Evolutionary conservation across 2,888 invertebrate species (phyloP), one percentile per base, ranked within the genome.

Genomic region (Leptopterna dolabrata): DNA sequence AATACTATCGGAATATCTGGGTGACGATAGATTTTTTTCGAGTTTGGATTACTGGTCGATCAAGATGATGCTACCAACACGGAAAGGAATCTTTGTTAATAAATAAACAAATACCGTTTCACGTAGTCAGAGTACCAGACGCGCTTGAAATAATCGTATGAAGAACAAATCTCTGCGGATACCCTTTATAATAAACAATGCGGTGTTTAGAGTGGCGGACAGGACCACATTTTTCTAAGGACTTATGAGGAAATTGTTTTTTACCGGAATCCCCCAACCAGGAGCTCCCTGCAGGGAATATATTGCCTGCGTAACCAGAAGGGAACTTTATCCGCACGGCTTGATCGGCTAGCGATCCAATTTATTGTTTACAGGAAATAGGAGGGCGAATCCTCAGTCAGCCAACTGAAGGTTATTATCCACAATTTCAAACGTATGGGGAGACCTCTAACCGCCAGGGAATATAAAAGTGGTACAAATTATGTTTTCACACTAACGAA

Each of bases 271-370:
- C 78, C 78, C 45, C 19, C n/a, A 19, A 19, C 76, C n/a, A 11
- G 9, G 78, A 27, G 45, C 45, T 78, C 81, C 45, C 27, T 16
- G 16, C 51, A 45, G 55, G 81, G 81, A 55, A 55, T 81, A 81
- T 81, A 81, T 81, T 81, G 81, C 30, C 55, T 27, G 81, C 55
- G 81, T 81, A 81, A 81, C 78, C 47, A 81, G 81, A 81, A 47
- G 30, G 81, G 81, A 81, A 81, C 55, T 81, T 81, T 55, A 81
- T 47, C 81, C 81, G 55, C 81, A 51, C 51, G 51, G 55, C 47
- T 81, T 81, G 81, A 81, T 81, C 81, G 81, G 81, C 81, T 47
- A 81, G 51, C 47, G 81, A 81, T 81, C 81, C 81, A 47, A 81
- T 81, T 81, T 81, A 81, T 81, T 51, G 81, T 81, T 81, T 55